phyloP scores from a whole-genome alignment of 1,140 invertebrate species.

The Diorhabda carinulata region DNA sequence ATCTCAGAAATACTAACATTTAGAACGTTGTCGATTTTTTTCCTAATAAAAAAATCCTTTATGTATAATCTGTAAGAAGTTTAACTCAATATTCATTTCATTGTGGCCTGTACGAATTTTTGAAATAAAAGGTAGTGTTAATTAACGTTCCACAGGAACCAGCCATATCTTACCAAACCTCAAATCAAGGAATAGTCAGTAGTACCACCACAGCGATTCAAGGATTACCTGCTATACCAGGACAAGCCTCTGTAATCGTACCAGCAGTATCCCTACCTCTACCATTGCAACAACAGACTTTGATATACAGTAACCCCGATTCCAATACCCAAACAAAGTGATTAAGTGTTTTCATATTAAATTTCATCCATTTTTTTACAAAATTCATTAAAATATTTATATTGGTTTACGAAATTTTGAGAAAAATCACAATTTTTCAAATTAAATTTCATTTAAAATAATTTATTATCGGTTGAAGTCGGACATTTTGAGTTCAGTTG shows the following conservation, averaged over 20 bases:
- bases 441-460: too few species aligned
- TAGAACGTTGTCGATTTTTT: too few species aligned
- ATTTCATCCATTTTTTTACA: not conserved
- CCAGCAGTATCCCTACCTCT: slow-evolving; percentile 27
- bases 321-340: slow-evolving; percentile 31
- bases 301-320: slow-evolving; percentile 31
- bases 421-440: too few species aligned
- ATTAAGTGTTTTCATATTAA: slow-evolving; percentile 3
- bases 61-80: too few species aligned
- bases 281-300: slow-evolving; percentile 20
- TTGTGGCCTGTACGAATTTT: too few species aligned
- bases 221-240: slow-evolving; percentile 23
- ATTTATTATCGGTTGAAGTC: too few species aligned
- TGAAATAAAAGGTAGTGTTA: not conserved
- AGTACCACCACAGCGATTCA: slow-evolving; percentile 39
- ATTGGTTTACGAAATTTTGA: too few species aligned
- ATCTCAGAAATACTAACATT: too few species aligned
- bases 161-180: slow-evolving; percentile 45
- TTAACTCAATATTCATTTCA: too few species aligned
- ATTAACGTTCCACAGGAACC: slow-evolving; percentile 12
- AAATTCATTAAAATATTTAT: not conserved
- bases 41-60: too few species aligned
- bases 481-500: too few species aligned
- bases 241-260: slow-evolving; percentile 27
- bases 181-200: slow-evolving; percentile 43